Base-by-base conservation (phyloP, 35 echinoderm and acorn worm genomes). In the Apostichopus parvimensis region DNA sequence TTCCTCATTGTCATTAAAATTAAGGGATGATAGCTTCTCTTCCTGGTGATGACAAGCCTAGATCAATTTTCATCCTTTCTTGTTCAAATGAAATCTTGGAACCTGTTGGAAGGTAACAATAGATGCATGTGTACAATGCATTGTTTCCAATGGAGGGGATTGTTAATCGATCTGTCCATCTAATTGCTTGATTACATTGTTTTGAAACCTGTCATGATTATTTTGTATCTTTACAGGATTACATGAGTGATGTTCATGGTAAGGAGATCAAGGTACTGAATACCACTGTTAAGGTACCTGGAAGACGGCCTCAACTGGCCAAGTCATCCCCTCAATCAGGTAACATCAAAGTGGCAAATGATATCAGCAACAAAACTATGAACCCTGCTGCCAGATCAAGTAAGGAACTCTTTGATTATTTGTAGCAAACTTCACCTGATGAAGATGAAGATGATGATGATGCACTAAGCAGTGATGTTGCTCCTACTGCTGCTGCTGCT, bases 281-380 rank as follows among this genome's bases (percentile, higher is more conserved):
- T 58, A 98, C 97, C 12, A 98, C 97, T 8, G 97, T 98, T 13
- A 98, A 98, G 87, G 97, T 98, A 56, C 97, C 97, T 2, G 97
- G 97, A 11, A 93, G 94, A 65, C 91, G 93, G 81, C 97, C 97
- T 15, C 97, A 91, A 58, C 59, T 98, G 82, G 97, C 93, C 17
- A 94, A 92, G 83, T 91, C 87, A 18, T 90, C 80, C 10, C 87
- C 95, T 6, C 86, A 85, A 83, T 87, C 92, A 90, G 66, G 88
- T 53, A 94, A 77, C 82, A 79, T 73, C 73, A 91, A 93, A 45
- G 73, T 87, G 58, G 94, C 92, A 87, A 93, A 89, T 65, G 93
- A 94, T 87, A 64, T 92, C 24, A 96, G 93, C 87, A 95, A 96
- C 83, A 94, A 96, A 90, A 86, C 95, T 79, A 94, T 96, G 93